phyloP scores from a whole-genome alignment of 2,113 vertebrate genomes.

The Chelonoidis abingdonii region DNA sequence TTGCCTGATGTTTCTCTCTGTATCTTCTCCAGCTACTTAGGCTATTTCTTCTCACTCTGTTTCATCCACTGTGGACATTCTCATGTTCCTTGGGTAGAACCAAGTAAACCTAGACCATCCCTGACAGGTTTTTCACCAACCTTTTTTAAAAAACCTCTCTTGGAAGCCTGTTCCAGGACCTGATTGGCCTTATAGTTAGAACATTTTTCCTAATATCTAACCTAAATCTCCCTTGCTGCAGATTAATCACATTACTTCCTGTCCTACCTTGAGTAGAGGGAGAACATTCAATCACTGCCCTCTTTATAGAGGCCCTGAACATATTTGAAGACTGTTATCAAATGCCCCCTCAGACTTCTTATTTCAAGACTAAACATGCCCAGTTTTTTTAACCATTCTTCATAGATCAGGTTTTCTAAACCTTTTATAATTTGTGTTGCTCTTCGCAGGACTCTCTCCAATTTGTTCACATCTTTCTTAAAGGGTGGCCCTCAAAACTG shows the following conservation, averaged over 20 bases:
- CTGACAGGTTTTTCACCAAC: background rate
- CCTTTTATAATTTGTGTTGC: no score
- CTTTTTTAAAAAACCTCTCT: background rate
- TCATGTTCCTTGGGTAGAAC: background rate
- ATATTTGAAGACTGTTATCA: background rate
- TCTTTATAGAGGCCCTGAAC: no score
- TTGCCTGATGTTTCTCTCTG: accelerated
- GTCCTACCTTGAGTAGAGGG: background rate
- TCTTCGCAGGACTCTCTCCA: no score
- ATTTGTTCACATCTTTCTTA: no score
- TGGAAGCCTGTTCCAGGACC: no score
- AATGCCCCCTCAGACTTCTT: background rate
- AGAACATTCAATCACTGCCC: background rate
- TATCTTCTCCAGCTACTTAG: background rate
- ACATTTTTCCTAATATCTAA: no score
- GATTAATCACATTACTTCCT: background rate
- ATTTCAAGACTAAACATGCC: background rate
- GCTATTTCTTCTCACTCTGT: accelerated
- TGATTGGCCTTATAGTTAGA: no score
- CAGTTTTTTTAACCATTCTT: background rate
- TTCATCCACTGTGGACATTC: accelerated
- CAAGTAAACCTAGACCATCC: background rate
- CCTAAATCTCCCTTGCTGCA: no score
- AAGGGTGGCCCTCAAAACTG: no score
- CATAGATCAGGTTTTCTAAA: no score